Evolutionary conservation across 2,888 invertebrate species (phyloP), one percentile per base, ranked within the genome.

Genomic region (Melipona beecheii): DNA sequence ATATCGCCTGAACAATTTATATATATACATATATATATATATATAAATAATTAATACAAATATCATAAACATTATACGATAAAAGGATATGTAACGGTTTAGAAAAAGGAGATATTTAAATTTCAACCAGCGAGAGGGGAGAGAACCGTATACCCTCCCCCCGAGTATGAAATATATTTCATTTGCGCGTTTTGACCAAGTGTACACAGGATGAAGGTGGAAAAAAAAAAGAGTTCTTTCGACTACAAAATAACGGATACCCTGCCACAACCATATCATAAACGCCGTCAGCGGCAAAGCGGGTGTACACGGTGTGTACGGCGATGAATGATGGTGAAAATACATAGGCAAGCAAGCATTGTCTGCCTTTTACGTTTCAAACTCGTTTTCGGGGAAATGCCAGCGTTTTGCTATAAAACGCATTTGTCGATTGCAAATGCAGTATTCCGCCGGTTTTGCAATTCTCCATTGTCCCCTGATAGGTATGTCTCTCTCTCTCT

Each of bases 351-450:
- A 49, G 19, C 50, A 21, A n/a, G 75, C 64, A 73, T 31, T 56
- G 65, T 65, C 70, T 60, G 75, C 31, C 52, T 68, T 75, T 79
- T 58, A 78, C 76, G 52, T 77, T 68, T 75, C 62, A 75, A 79
- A 86, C 83, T 89, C 73, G 79, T 72, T 62, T 24, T 24, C 36
- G 36, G 72, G 65, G 68, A 74, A 50, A 70, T 64, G 75, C 60
- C 65, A 66, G 62, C 62, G 75, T 76, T 80, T 70, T 81, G 65
- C 65, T 60, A 58, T 66, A 78, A 86, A 87, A 85, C 77, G 83
- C 79, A 88, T 89, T 89, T 85, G 81, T 81, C 86, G 85, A 75
- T 81, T 88, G 85, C 83, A 87, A 86, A 86, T 85, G 79, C 88
- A 76, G 81, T 79, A 65, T 82, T 65, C 81, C 72, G 73, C 73